These are phyloP conservation scores for Drosophila bunnanda DNA, from an alignment of 2,888 invertebrate species.

Conservation along the genomic window DNA sequence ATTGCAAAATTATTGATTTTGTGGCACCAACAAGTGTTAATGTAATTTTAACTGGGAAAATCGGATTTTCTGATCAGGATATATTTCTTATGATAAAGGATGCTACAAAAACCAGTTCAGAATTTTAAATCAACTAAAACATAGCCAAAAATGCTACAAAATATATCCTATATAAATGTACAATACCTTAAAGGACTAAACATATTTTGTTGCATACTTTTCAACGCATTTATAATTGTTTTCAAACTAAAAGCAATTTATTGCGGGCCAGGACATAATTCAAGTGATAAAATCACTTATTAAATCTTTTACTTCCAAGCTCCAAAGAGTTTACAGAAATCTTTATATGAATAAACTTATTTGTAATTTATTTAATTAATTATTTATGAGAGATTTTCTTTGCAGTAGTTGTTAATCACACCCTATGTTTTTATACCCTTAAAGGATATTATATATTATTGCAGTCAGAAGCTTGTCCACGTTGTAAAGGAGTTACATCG, in stretches of 20 bases:
- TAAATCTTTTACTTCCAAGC: neutral
- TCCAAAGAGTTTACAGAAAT: neutral
- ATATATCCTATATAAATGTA: neutral
- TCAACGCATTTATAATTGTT: neutral
- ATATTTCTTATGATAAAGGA: neutral
- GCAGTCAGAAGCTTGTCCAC: no score
- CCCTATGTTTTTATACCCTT: no score
- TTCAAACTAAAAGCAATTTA: neutral
- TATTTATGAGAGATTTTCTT: neutral
- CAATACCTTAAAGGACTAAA: neutral
- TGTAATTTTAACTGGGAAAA: neutral
- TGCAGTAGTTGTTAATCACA: no score
- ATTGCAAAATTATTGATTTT: neutral
- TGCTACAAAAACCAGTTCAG: neutral
- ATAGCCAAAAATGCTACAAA: neutral
- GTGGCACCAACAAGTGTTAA: neutral
- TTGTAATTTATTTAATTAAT: no score
- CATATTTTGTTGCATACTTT: slow-evolving; percentile 1
- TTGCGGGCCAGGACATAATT: neutral
- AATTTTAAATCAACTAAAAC: neutral
- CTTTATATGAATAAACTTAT: no score
- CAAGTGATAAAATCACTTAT: no score
- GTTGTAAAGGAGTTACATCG: no score
- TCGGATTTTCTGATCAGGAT: neutral
- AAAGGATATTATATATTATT: no score